Conservation (phyloP, 2,113 vertebrate genomes). For the Apistogramma diplotaenia region DNA sequence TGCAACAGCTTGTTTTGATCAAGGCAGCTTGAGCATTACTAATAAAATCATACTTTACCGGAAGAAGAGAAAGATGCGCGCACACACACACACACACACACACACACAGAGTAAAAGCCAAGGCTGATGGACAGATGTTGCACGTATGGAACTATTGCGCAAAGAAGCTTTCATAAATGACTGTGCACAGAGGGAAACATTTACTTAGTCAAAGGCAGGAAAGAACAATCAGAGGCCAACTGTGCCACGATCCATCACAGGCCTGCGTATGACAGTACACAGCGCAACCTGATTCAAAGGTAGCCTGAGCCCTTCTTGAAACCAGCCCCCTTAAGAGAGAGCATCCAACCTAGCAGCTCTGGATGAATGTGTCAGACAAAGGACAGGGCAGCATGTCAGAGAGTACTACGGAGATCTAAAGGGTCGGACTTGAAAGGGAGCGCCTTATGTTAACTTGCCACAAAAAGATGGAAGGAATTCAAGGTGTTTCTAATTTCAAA, state of each 20-base stretch:
- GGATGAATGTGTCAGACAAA: neutral
- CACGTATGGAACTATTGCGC: conserved; percentile 53
- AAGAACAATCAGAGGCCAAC: conserved; percentile 61
- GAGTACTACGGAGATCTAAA: neutral
- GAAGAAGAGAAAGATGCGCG: conserved; percentile 16
- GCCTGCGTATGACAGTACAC: conserved; percentile 45
- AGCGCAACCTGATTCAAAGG: conserved; percentile 49
- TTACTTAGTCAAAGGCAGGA: conserved; percentile 71
- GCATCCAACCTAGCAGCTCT: neutral
- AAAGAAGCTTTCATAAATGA: conserved; percentile 60
- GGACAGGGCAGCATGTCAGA: neutral
- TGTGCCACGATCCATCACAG: conserved; percentile 63
- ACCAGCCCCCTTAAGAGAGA: neutral
- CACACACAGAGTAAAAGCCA: conserved; percentile 6
- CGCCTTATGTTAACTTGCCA: neutral
- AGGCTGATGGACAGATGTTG: conserved; percentile 67
- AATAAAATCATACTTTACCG: conserved; percentile 34
- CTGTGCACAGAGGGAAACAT: conserved; percentile 69
- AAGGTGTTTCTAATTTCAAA: neutral
- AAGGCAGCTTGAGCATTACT: neutral
- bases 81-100: conserved; percentile 9
- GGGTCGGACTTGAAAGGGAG: neutral
- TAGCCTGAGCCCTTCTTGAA: conserved; percentile 36
- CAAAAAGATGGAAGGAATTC: neutral
- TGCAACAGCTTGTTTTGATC: conserved; percentile 6